A percentile compares a stretch with the other conserved stretches of the same genome.
phyloP scores from a whole-genome alignment of 2,113 vertebrate genomes.

The Rousettus leschenaultii region DNA sequence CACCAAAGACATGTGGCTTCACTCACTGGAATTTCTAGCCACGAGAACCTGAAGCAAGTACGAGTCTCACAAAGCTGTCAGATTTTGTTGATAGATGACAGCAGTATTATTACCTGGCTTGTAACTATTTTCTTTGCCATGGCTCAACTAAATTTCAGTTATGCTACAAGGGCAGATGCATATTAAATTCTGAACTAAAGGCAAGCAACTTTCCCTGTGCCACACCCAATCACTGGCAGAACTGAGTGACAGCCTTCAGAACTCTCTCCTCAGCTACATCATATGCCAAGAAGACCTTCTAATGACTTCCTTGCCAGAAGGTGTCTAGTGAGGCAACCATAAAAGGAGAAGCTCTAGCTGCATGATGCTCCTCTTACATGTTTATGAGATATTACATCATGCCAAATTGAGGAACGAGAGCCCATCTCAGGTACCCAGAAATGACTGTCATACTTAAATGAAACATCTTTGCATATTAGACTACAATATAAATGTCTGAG shows the following conservation, averaged over 20 bases:
- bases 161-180: not conserved
- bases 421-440: not conserved
- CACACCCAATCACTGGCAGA: not conserved
- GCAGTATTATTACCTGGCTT: not conserved
- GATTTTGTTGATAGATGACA: not conserved
- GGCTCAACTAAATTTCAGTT: not conserved
- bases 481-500: not conserved
- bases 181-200: slow-evolving; percentile 26
- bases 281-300: not conserved
- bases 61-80: not conserved
- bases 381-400: not conserved
- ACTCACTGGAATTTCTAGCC: not conserved
- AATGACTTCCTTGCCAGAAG: not conserved
- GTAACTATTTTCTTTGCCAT: not conserved
- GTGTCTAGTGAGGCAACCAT: not conserved
- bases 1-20: not conserved
- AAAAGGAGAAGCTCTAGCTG: not conserved
- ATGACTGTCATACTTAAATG: not conserved
- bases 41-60: not conserved
- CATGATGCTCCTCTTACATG: not conserved
- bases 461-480: not conserved
- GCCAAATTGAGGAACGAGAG: not conserved
- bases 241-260: slow-evolving; percentile 4
- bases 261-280: not conserved
- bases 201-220: not conserved